phyloP scores from a whole-genome alignment of 2,888 invertebrate genomes.

The Epirrita christyi region DNA sequence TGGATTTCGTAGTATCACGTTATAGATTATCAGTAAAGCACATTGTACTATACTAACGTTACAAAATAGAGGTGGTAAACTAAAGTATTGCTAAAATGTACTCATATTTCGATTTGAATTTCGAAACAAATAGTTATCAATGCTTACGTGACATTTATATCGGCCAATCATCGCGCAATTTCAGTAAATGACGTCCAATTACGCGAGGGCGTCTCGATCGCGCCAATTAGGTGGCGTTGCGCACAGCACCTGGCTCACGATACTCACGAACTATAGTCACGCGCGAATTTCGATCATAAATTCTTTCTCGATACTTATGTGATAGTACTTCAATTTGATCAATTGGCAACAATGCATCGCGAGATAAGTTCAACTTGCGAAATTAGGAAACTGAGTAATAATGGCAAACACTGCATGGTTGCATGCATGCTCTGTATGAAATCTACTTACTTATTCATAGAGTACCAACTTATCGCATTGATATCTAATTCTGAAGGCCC shows the following conservation, averaged over 20 bases:
- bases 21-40: neutral
- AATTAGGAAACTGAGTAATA: neutral
- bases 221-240: conserved; percentile 75
- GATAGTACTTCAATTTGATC: conserved; percentile 53
- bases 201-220: conserved; percentile 72
- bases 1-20: conserved; percentile 3
- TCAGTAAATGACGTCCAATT: conserved; percentile 77
- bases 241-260: conserved; percentile 80
- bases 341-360: conserved; percentile 38
- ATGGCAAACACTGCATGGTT: neutral
- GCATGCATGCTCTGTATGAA: no score
- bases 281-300: conserved; percentile 67
- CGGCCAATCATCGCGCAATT: conserved; percentile 69
- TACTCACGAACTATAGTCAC: conserved; percentile 75
- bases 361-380: neutral
- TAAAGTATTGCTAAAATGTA: neutral
- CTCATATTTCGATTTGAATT: conserved; percentile 22
- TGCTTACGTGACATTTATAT: conserved; percentile 65
- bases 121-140: conserved; percentile 35
- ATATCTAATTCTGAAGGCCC: no score
- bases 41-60: neutral
- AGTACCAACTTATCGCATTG: no score
- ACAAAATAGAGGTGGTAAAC: conserved; percentile 5
- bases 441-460: no score
- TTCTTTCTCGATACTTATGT: conserved; percentile 57